These are phyloP conservation scores for Hydropotes inermis DNA, from an alignment of 2,113 vertebrate genomes.

Conservation along the genomic window DNA sequence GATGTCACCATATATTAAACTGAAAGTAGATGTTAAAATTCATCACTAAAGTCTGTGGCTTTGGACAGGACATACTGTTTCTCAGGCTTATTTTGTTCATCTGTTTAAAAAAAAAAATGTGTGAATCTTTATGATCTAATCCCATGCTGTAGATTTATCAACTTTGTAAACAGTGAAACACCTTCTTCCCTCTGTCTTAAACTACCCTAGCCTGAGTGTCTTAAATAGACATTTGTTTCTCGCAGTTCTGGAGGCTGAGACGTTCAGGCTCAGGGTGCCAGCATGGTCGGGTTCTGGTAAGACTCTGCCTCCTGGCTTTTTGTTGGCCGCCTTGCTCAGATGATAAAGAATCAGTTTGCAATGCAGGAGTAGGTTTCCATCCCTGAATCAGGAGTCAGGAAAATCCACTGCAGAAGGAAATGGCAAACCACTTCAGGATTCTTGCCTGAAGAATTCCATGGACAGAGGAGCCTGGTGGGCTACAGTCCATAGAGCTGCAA, in stretches of 20 bases:
- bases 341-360: not conserved
- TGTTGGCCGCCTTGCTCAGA: not conserved
- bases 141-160: not conserved
- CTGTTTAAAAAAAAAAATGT: not conserved
- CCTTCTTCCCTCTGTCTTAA: not conserved
- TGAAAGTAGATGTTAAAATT: not conserved
- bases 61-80: not conserved
- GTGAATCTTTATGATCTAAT: not conserved
- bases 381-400: not conserved
- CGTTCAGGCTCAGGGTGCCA: not conserved
- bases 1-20: not conserved
- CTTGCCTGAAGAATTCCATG: not conserved
- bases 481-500: not conserved
- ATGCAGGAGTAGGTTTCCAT: not conserved
- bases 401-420: not conserved
- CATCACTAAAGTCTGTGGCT: not conserved
- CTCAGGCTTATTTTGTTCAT: not conserved
- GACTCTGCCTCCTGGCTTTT: not conserved
- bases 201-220: not conserved
- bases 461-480: not conserved
- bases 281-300: not conserved
- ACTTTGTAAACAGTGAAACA: not conserved
- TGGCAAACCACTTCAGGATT: not conserved
- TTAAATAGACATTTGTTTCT: not conserved
- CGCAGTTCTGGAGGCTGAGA: not conserved